These are phyloP conservation scores for Dromiciops gliroides DNA, from an alignment of 2,113 vertebrate species.

Conservation along the genomic window DNA sequence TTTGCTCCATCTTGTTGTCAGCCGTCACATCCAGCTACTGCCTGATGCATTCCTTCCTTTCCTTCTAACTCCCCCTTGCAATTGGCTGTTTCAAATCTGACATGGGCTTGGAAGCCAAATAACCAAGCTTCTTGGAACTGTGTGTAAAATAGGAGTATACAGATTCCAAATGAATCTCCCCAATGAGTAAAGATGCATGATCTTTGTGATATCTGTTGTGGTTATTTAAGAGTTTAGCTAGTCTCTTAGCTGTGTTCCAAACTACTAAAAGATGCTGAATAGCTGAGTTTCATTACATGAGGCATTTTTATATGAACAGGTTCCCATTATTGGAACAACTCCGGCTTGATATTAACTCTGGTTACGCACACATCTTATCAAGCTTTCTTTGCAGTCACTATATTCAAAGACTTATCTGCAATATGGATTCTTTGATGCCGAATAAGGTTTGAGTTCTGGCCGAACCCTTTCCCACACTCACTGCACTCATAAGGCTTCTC, in stretches of 20 bases:
- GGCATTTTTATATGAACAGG: neutral
- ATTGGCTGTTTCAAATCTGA: neutral
- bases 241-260: neutral
- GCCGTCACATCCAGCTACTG: neutral
- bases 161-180: neutral
- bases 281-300: neutral
- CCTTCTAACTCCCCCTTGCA: neutral
- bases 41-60: neutral
- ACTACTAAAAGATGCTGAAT: neutral
- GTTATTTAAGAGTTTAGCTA: neutral
- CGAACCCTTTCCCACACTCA: constrained; percentile 67
- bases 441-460: constrained; percentile 64
- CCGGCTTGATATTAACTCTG: neutral
- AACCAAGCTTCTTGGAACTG: neutral
- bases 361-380: neutral
- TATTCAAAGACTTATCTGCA: constrained; percentile 40
- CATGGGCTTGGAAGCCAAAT: neutral
- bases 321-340: neutral
- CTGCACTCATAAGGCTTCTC: constrained; percentile 67
- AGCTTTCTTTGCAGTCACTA: neutral
- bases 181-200: neutral
- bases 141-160: neutral
- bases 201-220: neutral
- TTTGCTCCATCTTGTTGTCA: neutral
- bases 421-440: constrained; percentile 37